Conservation (phyloP, 2,797 vertebrate species). For the Tympanoctomys barrerae region DNA sequence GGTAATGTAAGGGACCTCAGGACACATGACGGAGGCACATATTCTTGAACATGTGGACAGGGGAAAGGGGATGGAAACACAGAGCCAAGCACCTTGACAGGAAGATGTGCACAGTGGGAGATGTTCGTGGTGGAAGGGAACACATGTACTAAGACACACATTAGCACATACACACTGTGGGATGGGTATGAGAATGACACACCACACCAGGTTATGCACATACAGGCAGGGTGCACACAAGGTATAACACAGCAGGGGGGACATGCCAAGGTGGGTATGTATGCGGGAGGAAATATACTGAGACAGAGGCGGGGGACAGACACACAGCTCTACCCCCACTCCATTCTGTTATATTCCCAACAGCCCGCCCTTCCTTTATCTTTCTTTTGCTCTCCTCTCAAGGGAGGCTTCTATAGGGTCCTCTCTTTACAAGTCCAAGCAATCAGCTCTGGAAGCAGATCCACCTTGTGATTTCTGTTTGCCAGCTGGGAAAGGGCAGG, state of each 20-base stretch:
- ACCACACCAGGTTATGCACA: background rate
- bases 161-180: background rate
- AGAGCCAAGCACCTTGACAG: accelerated
- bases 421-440: background rate
- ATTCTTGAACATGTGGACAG: background rate
- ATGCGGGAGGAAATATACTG: background rate
- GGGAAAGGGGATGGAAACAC: background rate
- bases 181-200: background rate
- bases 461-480: background rate
- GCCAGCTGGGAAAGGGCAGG: background rate
- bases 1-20: background rate
- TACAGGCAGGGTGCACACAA: background rate
- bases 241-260: background rate
- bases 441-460: constrained; percentile 45
- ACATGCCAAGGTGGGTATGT: no score
- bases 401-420: background rate
- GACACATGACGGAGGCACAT: background rate
- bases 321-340: background rate
- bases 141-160: no score
- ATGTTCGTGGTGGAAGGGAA: background rate
- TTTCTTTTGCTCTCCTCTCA: background rate
- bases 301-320: background rate
- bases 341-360: background rate
- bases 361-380: background rate
- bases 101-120: background rate